Evolutionary conservation across 2,797 vertebrate species (phyloP).

Genomic region (Phataginus tricuspis): DNA sequence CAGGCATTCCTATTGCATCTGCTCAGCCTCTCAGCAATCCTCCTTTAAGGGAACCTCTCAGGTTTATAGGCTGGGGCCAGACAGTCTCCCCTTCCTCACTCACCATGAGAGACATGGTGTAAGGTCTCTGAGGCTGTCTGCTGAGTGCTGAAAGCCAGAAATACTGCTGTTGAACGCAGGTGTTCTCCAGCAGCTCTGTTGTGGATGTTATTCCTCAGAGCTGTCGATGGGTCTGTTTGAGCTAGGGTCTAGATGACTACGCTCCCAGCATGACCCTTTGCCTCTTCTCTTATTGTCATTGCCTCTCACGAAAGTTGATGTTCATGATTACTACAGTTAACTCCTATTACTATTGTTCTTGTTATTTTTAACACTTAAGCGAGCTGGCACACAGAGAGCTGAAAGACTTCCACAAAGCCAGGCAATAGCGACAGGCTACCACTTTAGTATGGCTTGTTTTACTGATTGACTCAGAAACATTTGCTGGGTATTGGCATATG

Average conservation of each 20-base stretch:
- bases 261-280: background rate
- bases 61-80: slow-evolving; percentile 1
- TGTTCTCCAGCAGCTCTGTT: background rate
- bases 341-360: background rate
- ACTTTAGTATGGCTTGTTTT: background rate
- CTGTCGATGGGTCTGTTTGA: background rate
- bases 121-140: background rate
- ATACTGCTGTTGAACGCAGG: background rate
- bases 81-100: background rate
- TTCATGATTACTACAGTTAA: background rate
- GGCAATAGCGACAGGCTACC: background rate
- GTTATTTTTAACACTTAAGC: slow-evolving; percentile 14
- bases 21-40: slow-evolving; percentile 72
- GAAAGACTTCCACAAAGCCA: background rate
- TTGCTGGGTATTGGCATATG: background rate
- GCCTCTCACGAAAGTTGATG: background rate
- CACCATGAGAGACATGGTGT: background rate
- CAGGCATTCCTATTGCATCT: slow-evolving; percentile 70
- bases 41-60: slow-evolving; percentile 42
- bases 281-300: background rate
- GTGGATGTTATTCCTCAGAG: background rate
- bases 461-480: background rate
- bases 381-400: background rate
- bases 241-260: background rate
- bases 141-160: background rate